Evolutionary conservation across 64 coral and sea anemone genomes (phyloP).

Genomic region (Catalaphyllia jardinei): DNA sequence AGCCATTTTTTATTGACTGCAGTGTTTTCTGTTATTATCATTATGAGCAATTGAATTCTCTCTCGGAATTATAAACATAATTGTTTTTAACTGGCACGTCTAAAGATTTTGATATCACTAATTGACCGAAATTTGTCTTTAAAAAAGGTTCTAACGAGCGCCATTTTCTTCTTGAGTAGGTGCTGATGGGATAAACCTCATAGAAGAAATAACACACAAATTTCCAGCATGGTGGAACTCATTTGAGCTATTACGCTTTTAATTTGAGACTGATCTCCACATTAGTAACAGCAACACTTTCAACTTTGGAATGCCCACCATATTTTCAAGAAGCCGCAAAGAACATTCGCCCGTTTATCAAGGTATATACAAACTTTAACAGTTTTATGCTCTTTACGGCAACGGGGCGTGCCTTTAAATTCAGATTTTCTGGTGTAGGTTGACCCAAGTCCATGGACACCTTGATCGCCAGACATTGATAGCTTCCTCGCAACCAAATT

Average conservation of each 20-base stretch:
- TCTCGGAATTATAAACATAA: constrained; percentile 64
- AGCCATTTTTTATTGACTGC: constrained; percentile 66
- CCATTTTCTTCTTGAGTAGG: neutral
- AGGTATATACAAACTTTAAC: constrained; percentile 19
- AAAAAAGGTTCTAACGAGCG: constrained; percentile 47
- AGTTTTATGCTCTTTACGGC: neutral
- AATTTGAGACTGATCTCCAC: constrained; percentile 4
- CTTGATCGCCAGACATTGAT: too few relatives aligned
- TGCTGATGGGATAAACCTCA: neutral
- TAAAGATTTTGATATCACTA: constrained; percentile 49
- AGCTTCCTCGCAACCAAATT: too few relatives aligned
- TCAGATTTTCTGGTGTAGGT: neutral
- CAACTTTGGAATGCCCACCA: constrained; percentile 32
- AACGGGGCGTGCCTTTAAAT: neutral
- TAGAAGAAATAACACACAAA: neutral
- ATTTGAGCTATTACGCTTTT: neutral
- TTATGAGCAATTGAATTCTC: constrained; percentile 55
- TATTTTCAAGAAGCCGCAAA: constrained; percentile 36
- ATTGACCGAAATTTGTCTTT: constrained; percentile 53
- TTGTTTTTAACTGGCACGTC: constrained; percentile 59
- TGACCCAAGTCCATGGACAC: neutral
- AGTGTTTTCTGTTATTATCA: constrained; percentile 73
- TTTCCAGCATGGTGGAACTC: neutral
- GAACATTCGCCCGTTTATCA: constrained; percentile 41
- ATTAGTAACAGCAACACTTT: constrained; percentile 11